Conservation (phyloP, 2,888 invertebrate species). For the Aplocera efformata region DNA sequence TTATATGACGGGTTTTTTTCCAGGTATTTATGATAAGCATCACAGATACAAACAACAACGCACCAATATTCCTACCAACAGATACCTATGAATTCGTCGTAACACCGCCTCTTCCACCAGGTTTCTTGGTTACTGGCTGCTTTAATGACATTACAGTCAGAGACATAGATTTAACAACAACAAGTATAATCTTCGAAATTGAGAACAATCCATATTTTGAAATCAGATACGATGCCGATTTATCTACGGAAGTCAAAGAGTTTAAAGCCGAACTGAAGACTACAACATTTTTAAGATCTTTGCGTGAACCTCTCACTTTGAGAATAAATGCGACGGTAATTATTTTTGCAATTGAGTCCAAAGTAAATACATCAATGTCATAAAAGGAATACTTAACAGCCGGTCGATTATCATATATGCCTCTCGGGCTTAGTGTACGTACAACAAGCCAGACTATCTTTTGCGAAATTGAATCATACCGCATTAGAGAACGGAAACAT, state of each 20-base stretch:
- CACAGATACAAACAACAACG: conserved; percentile 72
- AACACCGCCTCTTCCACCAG: conserved; percentile 71
- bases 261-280: conserved; percentile 56
- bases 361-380: too few species aligned
- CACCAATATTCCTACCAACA: conserved; percentile 56
- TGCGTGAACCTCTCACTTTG: conserved; percentile 52
- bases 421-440: too few species aligned
- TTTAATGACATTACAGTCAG: conserved; percentile 61
- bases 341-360: conserved; percentile 7
- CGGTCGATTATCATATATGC: too few species aligned
- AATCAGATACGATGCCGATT: conserved; percentile 45
- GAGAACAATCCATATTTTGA: conserved; percentile 59
- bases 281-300: conserved; percentile 52
- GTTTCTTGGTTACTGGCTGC: conserved; percentile 60
- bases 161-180: conserved; percentile 78
- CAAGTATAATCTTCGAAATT: conserved; percentile 54
- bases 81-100: conserved; percentile 54
- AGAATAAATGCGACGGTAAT: conserved; percentile 65
- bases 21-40: conserved; percentile 62
- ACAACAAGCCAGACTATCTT: too few species aligned
- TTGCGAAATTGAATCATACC: too few species aligned
- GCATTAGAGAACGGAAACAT: too few species aligned
- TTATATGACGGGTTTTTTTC: too few species aligned
- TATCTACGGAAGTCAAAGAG: conserved; percentile 47
- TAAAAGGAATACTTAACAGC: too few species aligned